phyloP scores from a whole-genome alignment of 1,140 invertebrate species.

The Meloidogyne exigua region DNA sequence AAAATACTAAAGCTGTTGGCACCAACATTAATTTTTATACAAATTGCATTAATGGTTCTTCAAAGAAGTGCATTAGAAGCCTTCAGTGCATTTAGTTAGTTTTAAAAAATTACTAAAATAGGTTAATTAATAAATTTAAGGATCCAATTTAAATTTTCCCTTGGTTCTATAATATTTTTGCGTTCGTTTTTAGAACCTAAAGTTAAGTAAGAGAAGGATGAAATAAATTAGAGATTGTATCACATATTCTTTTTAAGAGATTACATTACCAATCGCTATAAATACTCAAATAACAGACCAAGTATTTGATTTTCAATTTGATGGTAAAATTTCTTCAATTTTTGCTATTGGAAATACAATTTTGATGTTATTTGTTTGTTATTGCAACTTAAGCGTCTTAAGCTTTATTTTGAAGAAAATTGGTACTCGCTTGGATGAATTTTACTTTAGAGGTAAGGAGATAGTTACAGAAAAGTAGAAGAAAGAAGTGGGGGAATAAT shows the following conservation, averaged over 20 bases:
- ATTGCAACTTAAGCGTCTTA: conserved; percentile 6
- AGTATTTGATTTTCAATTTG: neutral
- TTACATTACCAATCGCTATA: neutral
- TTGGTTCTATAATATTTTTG: neutral
- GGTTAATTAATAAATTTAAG: no score
- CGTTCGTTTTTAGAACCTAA: no score
- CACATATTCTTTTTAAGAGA: neutral
- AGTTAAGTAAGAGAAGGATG: no score
- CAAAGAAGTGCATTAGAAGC: neutral
- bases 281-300: neutral
- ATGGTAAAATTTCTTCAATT: neutral
- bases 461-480: neutral
- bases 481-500: neutral
- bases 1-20: neutral
- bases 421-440: conserved; percentile 7
- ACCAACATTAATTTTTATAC: conserved; percentile 3
- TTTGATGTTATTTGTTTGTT: conserved; percentile 28
- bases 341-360: conserved; percentile 20
- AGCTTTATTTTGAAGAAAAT: conserved; percentile 11
- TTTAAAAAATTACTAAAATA: neutral
- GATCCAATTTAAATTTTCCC: neutral
- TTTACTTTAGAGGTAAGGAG: neutral
- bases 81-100: neutral
- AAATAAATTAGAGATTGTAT: no score
- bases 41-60: neutral